Percentiles rank a stretch among this genome's conserved stretches.
phyloP scores from a whole-genome alignment of 2,888 invertebrate species.

The Eupithecia centaureata region DNA sequence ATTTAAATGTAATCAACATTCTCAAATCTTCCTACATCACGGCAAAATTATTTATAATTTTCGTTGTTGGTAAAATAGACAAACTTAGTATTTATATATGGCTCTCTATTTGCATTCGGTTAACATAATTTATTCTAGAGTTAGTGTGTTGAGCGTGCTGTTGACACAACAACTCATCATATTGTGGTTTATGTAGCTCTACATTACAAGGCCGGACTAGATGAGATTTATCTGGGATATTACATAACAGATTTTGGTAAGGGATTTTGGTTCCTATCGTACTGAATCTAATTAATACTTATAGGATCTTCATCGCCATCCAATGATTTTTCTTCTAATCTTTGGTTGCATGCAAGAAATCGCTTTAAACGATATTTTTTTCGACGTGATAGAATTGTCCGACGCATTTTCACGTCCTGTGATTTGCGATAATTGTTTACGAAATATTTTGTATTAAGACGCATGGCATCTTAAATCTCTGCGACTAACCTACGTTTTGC shows the following conservation, averaged over 20 bases:
- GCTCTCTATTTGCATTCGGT: conserved; percentile 69
- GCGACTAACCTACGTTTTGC: too few species aligned
- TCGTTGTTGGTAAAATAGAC: conserved; percentile 12
- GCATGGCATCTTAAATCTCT: too few species aligned
- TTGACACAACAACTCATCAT: conserved; percentile 60
- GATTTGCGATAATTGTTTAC: too few species aligned
- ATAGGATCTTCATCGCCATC: too few species aligned
- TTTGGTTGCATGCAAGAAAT: too few species aligned
- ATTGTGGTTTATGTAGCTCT: conserved; percentile 28
- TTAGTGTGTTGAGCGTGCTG: conserved; percentile 50
- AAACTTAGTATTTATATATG: conserved; percentile 35
- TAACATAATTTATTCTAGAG: conserved; percentile 75
- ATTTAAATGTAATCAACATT: background rate
- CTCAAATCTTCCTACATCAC: background rate
- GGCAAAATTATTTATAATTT: background rate
- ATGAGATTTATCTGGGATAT: conserved; percentile 13
- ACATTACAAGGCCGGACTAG: conserved; percentile 23
- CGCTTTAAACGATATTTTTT: too few species aligned
- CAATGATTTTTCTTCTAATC: too few species aligned
- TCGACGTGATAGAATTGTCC: too few species aligned
- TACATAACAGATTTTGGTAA: background rate
- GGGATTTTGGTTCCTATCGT: background rate
- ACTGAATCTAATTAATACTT: too few species aligned
- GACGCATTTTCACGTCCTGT: too few species aligned
- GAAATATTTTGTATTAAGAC: too few species aligned